Evolutionary conservation across 2,888 invertebrate genomes (phyloP).

Genomic region (Synanthedon andrenaeformis): DNA sequence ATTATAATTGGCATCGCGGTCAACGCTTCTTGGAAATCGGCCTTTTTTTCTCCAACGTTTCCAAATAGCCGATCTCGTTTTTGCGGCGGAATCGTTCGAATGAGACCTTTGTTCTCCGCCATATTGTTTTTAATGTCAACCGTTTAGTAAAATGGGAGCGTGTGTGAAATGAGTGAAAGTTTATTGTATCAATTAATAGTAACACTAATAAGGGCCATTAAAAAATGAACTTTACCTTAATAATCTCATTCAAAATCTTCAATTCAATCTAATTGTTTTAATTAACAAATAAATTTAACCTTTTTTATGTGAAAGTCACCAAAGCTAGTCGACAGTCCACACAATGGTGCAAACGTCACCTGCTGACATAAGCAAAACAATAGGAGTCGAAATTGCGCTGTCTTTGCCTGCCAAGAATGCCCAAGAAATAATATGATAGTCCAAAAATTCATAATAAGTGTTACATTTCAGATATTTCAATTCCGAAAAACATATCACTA

Average conservation of each 20-base stretch:
- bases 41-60: constrained; percentile 50
- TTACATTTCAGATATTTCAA: no score
- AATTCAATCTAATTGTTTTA: no score
- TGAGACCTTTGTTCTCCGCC: constrained; percentile 54
- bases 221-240: no score
- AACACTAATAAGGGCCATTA: constrained; percentile 3
- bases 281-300: no score
- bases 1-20: constrained; percentile 64
- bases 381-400: no score
- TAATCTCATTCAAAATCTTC: no score
- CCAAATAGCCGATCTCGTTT: constrained; percentile 57
- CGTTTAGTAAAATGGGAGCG: constrained; percentile 27
- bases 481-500: no score
- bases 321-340: no score
- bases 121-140: constrained; percentile 51
- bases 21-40: constrained; percentile 60
- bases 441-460: no score
- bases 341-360: background rate
- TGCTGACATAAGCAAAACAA: background rate
- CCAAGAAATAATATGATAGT: no score
- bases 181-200: constrained; percentile 21
- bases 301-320: no score
- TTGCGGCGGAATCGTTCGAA: constrained; percentile 44
- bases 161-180: constrained; percentile 46
- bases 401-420: no score